A percentile compares a stretch with the other conserved stretches of the same genome.
Evolutionary conservation across 2,888 invertebrate species (phyloP).

Genomic region (Resseliella maxima): DNA sequence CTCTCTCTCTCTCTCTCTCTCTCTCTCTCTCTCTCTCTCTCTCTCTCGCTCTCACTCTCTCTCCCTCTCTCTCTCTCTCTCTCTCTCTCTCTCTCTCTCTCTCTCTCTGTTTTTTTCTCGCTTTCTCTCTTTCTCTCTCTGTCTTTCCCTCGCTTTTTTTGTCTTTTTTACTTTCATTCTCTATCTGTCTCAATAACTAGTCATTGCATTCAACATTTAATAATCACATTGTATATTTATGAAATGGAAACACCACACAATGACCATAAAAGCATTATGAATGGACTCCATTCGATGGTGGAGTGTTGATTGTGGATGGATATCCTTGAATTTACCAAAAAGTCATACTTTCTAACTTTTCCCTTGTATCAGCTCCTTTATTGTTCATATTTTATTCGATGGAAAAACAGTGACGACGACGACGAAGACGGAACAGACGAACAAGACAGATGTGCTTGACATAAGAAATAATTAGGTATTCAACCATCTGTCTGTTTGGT

Average conservation of each 20-base stretch:
- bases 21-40: too few species aligned
- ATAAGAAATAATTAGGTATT: constrained; percentile 47
- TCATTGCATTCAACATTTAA: constrained; percentile 17
- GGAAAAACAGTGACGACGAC: not conserved
- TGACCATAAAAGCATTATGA: constrained; percentile 15
- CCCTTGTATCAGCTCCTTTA: constrained; percentile 15
- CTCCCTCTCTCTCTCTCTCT: too few species aligned
- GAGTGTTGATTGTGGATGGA: not conserved
- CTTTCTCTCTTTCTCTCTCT: not conserved
- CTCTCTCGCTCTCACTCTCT: too few species aligned
- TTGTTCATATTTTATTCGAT: not conserved
- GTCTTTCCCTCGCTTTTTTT: not conserved
- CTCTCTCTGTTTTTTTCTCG: too few species aligned
- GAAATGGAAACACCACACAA: constrained; percentile 34
- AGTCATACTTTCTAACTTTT: constrained; percentile 46
- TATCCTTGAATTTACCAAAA: constrained; percentile 14
- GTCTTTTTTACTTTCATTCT: not conserved
- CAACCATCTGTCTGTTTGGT: constrained; percentile 51
- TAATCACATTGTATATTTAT: constrained; percentile 36
- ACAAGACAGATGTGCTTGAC: constrained; percentile 46
- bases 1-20: too few species aligned
- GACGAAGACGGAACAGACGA: not conserved
- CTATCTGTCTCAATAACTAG: not conserved
- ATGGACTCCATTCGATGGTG: not conserved
- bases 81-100: too few species aligned